Evolutionary conservation across 2,113 vertebrate genomes (phyloP).

Genomic region (Nicator chloris): DNA sequence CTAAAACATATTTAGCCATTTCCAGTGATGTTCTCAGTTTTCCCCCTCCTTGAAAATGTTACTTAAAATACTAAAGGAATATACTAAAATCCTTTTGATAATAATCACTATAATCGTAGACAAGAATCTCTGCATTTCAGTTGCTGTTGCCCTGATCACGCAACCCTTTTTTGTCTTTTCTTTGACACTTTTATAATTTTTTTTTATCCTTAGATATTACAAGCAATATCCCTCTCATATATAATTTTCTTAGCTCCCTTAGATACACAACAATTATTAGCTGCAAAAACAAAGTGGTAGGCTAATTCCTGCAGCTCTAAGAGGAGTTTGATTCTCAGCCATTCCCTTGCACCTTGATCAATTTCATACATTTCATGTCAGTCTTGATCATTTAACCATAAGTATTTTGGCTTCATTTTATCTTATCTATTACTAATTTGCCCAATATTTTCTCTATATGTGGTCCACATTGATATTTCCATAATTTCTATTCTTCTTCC

Average conservation of each 20-base stretch:
- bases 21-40: not conserved
- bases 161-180: not conserved
- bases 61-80: not conserved
- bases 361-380: not conserved
- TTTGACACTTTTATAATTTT: not conserved
- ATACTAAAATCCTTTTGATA: not conserved
- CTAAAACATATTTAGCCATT: not conserved
- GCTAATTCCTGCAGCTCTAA: not conserved
- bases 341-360: not conserved
- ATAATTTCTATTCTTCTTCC: not conserved
- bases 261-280: not conserved
- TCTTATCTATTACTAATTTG: not conserved
- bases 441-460: not conserved
- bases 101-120: not conserved
- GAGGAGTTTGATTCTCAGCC: not conserved
- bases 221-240: not conserved
- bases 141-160: not conserved
- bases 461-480: not conserved
- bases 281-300: not conserved
- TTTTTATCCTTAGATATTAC: not conserved
- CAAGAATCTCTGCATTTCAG: not conserved
- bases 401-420: not conserved
- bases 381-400: not conserved
- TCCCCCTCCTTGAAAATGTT: not conserved
- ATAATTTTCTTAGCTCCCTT: not conserved